Percentiles rank a stretch among this genome's conserved stretches.
These are phyloP conservation scores for Catamblyrhynchus diadema DNA, from an alignment of 2,797 vertebrate genomes.

Conservation along the genomic window DNA sequence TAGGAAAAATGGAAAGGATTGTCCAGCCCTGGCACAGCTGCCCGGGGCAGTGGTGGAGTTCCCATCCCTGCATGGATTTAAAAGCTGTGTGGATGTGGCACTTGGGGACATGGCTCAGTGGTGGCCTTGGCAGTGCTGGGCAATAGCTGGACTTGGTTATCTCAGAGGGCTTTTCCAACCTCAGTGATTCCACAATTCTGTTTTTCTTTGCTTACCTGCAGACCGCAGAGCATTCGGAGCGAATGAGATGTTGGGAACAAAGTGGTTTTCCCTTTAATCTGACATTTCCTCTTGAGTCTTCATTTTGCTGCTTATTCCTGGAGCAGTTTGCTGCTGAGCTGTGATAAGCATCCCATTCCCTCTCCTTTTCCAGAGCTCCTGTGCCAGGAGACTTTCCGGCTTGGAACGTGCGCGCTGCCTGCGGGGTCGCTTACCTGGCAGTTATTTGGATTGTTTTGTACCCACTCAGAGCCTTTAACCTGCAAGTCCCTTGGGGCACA, in stretches of 20 bases:
- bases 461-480: not conserved
- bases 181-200: rapidly evolving
- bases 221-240: not conserved
- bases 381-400: not conserved
- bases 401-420: not conserved
- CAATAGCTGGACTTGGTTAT: rapidly evolving
- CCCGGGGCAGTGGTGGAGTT: not conserved
- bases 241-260: not conserved
- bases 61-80: not conserved
- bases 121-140: not conserved
- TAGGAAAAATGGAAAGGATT: not conserved
- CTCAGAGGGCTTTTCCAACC: not conserved
- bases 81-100: not conserved
- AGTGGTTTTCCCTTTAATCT: not conserved
- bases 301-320: not conserved
- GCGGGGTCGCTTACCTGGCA: not conserved
- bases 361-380: not conserved
- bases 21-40: not conserved
- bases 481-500: not conserved
- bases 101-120: rapidly evolving
- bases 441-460: not conserved
- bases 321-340: not conserved
- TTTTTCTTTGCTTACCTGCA: not conserved
- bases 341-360: not conserved
- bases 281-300: not conserved